Base-by-base conservation (phyloP, 1,140 invertebrate species). In the Drosophila ogumai region DNA sequence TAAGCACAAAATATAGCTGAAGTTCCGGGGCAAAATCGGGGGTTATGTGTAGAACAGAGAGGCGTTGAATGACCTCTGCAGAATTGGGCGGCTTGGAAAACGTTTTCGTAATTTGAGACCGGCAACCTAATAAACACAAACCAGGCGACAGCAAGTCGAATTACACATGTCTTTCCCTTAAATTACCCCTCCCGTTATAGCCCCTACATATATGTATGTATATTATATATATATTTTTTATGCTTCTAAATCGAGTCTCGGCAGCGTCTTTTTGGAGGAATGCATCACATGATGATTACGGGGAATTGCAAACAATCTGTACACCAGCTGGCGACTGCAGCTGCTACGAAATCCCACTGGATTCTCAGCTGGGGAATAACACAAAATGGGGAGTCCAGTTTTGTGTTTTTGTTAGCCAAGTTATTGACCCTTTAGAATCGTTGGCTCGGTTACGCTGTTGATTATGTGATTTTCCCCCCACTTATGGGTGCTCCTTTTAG, bases 401-500 rank as follows among this genome's bases (percentile, higher is more conserved):
- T 40, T 19, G 10, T 13, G 19, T 10, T 41, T 75, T 55, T 56
- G 38, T 63, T 43, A 19, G 65, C 31, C 76, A 87, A 82, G 82
- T 88, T 87, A 80, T 87, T 87, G 84, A 87, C 82, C 82, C 82
- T 64, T 68, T 57, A 82, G 75, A 71, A 82, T 65, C 75, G 47
- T 78, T 77, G 22, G 58, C 74, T 79, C 58, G 56, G 44, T 65
- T 72, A 59, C 57, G 64, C 65, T 52, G 43, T 56, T 79, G 58
- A 56, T 52, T 74, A 57, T 34, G 63, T 64, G 60, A 41, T 63
- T 34, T 36, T 57, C 15, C n/a, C 67, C 40, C 52, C 49, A 13
- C 34, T 17, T 50, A 38, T 31, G 50, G 43, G 32, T 34, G 32
- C 61, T 55, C 75, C 41, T 57, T 64, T 64, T 19, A 28, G 36